These are phyloP conservation scores for Hydrotaea diabolus DNA, from an alignment of 2,888 invertebrate genomes.

Conservation along the genomic window DNA sequence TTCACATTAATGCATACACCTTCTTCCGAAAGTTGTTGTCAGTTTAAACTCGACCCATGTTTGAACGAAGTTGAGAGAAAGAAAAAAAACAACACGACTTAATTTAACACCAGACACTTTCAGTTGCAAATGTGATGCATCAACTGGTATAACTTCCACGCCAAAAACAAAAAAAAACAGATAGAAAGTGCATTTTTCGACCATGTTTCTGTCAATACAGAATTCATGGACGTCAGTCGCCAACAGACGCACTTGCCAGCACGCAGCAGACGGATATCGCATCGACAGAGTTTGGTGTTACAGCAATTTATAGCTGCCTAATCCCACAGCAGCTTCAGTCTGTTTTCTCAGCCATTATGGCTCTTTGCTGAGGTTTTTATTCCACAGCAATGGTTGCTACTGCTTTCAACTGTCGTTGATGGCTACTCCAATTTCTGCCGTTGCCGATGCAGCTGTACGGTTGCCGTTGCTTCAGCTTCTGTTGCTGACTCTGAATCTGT, in stretches of 20 bases:
- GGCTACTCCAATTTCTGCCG: background rate
- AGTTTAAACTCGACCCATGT: background rate
- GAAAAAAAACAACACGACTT: background rate
- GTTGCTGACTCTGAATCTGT: background rate
- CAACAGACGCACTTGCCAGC: background rate
- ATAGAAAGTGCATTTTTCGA: constrained; percentile 22
- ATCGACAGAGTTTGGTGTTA: background rate
- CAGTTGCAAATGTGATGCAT: constrained; percentile 16
- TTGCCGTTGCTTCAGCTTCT: background rate
- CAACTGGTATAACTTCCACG: background rate
- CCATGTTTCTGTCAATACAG: constrained; percentile 30
- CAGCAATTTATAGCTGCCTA: background rate
- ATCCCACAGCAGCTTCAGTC: background rate
- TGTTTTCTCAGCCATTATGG: background rate
- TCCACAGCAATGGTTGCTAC: background rate
- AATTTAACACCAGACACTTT: constrained; percentile 23
- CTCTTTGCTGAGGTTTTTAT: background rate
- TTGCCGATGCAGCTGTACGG: too few species aligned
- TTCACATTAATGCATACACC: constrained; percentile 27
- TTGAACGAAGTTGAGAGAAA: background rate
- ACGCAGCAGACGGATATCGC: background rate
- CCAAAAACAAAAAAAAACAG: background rate
- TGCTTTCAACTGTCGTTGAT: background rate
- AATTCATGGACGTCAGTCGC: background rate
- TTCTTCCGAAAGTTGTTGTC: background rate